A percentile compares a stretch with the other conserved stretches of the same genome.
Evolutionary conservation across 1,140 invertebrate genomes (phyloP).

Genomic region (Lepidurus arcticus): DNA sequence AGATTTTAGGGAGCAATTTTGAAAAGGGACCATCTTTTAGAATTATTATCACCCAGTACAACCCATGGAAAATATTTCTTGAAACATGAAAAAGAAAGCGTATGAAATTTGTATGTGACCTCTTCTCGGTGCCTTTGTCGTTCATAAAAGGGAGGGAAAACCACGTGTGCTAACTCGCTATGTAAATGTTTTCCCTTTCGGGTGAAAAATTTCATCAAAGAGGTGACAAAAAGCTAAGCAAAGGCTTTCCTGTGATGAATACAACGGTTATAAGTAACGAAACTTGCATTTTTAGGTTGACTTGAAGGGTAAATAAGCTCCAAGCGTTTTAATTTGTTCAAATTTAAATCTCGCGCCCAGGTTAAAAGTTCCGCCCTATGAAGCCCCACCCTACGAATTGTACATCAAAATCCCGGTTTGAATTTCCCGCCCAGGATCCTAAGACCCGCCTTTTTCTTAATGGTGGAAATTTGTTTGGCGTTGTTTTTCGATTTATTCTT

Average conservation of each 20-base stretch:
- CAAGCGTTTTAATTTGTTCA: too few species aligned
- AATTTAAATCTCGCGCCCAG: too few species aligned
- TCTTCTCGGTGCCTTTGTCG: slow-evolving; percentile 14
- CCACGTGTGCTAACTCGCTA: background rate
- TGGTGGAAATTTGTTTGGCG: background rate
- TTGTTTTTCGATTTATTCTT: background rate
- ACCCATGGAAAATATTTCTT: background rate
- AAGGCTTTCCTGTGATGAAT: slow-evolving; percentile 11
- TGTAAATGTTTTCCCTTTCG: background rate
- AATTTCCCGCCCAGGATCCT: background rate
- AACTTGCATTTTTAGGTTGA: background rate
- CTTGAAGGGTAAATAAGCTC: too few species aligned
- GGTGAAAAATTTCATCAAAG: background rate
- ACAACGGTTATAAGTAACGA: background rate
- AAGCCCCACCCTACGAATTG: background rate
- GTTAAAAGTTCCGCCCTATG: too few species aligned
- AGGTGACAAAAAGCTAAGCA: background rate
- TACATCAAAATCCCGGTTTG: background rate
- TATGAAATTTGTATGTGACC: slow-evolving; percentile 4
- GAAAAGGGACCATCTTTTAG: slow-evolving; percentile 3
- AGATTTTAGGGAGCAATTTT: slow-evolving; percentile 13
- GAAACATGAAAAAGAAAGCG: background rate
- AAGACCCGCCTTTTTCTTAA: background rate
- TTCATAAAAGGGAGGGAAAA: slow-evolving; percentile 10
- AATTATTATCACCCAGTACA: slow-evolving; percentile 12